Percentiles rank a stretch among this genome's conserved stretches.
Evolutionary conservation across 2,888 invertebrate genomes (phyloP).

Genomic region (Gymnoscelis rufifasciata): DNA sequence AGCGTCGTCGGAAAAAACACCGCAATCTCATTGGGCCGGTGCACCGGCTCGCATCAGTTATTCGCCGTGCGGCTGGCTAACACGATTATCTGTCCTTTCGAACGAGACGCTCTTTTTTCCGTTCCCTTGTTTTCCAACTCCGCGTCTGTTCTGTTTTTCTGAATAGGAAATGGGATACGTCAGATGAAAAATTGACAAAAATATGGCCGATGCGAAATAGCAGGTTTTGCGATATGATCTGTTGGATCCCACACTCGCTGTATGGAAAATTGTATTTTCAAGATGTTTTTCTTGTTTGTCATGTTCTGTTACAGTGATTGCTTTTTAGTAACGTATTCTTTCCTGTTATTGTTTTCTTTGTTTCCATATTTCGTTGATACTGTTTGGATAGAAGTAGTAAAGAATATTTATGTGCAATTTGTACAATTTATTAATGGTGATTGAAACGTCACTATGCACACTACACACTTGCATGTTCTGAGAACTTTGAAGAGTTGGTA

Average conservation of each 20-base stretch:
- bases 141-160: conserved; percentile 76
- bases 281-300: conserved; percentile 64
- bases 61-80: conserved; percentile 73
- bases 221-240: conserved; percentile 72
- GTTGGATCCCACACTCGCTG: conserved; percentile 49
- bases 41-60: conserved; percentile 71
- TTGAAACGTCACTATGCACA: too few relatives aligned
- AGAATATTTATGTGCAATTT: too few relatives aligned
- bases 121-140: conserved; percentile 76
- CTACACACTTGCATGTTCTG: too few relatives aligned
- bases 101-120: conserved; percentile 72
- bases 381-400: too few relatives aligned
- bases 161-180: conserved; percentile 77
- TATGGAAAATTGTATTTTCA: conserved; percentile 57
- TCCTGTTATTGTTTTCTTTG: conserved; percentile 7
- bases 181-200: conserved; percentile 78
- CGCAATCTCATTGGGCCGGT: conserved; percentile 75
- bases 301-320: conserved; percentile 29
- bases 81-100: conserved; percentile 77
- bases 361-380: neutral
- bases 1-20: conserved; percentile 71
- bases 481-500: too few relatives aligned
- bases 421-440: too few relatives aligned
- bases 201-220: conserved; percentile 75
- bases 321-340: conserved; percentile 14